Evolutionary conservation across 2,113 vertebrate genomes (phyloP), one percentile per base, ranked within the genome.

Genomic region (Cyprinodon tularosa): DNA sequence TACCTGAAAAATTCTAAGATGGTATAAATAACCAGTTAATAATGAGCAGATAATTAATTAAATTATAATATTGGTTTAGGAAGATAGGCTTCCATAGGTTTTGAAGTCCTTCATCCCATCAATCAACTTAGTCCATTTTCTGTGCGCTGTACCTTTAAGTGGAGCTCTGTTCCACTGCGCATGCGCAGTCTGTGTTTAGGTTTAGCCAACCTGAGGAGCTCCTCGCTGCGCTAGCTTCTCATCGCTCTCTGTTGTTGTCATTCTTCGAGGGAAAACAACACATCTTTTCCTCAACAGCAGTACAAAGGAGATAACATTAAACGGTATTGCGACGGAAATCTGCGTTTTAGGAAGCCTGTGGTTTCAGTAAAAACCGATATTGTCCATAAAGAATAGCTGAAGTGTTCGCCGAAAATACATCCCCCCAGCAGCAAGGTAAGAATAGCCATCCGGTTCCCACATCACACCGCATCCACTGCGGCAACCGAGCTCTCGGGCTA

Each of bases 101-200:
- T 29, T 29, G 29, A 29, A 29, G 29, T 29, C 29, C 29, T 29
- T 29, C 29, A 29, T 71, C 74, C 82, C 84, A 85, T 77, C 53
- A 48, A 4, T n/a, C 14, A 40, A 39, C 10, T 64, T 2, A 2
- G 0, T 1, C 4, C 0, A 3, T 29, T 47, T 65, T 29, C 0
- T 5, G 29, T 53, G 8, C 75, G 13, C 90, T 92, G 87, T 90
- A 12, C 80, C 93, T 94, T 94, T 94, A 94, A 94, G 89, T 66
- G 13, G 15, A 66, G 10, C 2, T 17, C 2, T 3, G 2, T 0
- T 2, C 6, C 12, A 80, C 13, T 71, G 45, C 90, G 89, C 94
- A 90, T 86, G 94, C 92, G 92, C 86, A 65, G 7, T 4, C 12
- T 48, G 48, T 90, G 89, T 93, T 93, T 92, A 83, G 91, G 88